Evolutionary conservation across 2,888 invertebrate species (phyloP).

Genomic region (Empis stercorea): DNA sequence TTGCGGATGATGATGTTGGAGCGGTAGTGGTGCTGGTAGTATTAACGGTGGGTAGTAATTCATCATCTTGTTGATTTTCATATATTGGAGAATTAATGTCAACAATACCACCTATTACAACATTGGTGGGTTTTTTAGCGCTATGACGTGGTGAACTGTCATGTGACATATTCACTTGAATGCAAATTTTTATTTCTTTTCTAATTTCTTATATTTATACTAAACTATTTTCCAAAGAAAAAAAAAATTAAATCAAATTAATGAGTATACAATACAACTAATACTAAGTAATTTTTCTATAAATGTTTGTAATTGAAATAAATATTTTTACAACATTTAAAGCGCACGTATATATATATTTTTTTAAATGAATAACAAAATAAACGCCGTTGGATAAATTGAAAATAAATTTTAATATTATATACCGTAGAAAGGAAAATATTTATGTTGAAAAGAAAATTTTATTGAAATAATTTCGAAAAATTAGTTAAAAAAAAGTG

Average conservation of each 20-base stretch:
- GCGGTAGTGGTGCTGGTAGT: conserved; percentile 18
- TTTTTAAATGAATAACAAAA: too few species aligned
- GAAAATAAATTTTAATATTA: too few species aligned
- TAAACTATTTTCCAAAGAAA: not conserved
- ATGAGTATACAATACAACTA: too few species aligned
- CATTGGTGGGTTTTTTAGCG: conserved; percentile 10
- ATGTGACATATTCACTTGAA: conserved; percentile 27
- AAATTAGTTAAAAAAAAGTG: too few species aligned
- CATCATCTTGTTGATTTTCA: not conserved
- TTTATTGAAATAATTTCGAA: too few species aligned
- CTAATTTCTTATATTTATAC: conserved; percentile 7
- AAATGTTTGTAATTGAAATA: too few species aligned
- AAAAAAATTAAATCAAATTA: too few species aligned
- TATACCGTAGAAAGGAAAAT: too few species aligned
- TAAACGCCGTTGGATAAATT: too few species aligned
- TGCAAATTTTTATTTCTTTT: conserved; percentile 10
- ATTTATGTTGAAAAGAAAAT: too few species aligned
- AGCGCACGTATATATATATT: not conserved
- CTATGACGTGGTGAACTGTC: conserved; percentile 35
- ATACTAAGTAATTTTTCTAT: too few species aligned
- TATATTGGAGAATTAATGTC: not conserved
- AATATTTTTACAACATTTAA: not conserved
- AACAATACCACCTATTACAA: not conserved
- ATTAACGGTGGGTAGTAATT: not conserved
- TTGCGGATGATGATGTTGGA: conserved; percentile 11